Evolutionary conservation across 2,113 vertebrate genomes (phyloP).

Genomic region (Dipodomys merriami): DNA sequence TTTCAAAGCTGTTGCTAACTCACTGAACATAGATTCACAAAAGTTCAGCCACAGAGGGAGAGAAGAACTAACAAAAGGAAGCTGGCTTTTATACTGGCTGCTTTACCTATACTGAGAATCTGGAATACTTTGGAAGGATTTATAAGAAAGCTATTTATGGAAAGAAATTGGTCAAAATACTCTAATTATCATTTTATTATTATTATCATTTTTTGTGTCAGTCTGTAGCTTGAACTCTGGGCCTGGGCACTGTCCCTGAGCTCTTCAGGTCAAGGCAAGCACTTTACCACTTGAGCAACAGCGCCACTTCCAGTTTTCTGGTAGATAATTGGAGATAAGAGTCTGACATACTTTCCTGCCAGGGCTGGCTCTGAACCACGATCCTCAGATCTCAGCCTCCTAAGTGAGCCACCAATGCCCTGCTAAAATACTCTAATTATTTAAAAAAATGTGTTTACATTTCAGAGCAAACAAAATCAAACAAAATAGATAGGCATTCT

Average conservation of each 20-base stretch:
- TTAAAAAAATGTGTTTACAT: conserved; percentile 47
- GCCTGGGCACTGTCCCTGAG: no score
- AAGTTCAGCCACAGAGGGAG: not conserved
- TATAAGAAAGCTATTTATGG: not conserved
- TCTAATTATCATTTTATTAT: not conserved
- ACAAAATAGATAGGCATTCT: conserved; percentile 39
- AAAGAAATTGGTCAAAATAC: not conserved
- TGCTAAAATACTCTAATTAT: not conserved
- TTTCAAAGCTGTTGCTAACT: not conserved
- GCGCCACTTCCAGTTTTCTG: no score
- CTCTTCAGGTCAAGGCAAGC: no score
- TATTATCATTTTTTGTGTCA: no score
- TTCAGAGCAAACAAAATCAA: conserved; percentile 54
- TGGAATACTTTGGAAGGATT: not conserved
- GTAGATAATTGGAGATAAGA: no score
- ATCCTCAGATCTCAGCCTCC: no score
- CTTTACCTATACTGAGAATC: not conserved
- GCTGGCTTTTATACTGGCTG: conserved; percentile 10
- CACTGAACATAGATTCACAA: conserved; percentile 7
- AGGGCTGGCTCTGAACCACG: no score
- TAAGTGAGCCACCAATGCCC: no score
- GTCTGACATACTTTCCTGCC: no score
- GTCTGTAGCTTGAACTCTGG: no score
- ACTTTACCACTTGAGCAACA: no score
- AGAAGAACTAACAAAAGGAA: conserved; percentile 5